Percentiles rank a stretch among this genome's conserved stretches.
phyloP scores from a whole-genome alignment of 2,113 vertebrate genomes.

The Tonatia bakeri region DNA sequence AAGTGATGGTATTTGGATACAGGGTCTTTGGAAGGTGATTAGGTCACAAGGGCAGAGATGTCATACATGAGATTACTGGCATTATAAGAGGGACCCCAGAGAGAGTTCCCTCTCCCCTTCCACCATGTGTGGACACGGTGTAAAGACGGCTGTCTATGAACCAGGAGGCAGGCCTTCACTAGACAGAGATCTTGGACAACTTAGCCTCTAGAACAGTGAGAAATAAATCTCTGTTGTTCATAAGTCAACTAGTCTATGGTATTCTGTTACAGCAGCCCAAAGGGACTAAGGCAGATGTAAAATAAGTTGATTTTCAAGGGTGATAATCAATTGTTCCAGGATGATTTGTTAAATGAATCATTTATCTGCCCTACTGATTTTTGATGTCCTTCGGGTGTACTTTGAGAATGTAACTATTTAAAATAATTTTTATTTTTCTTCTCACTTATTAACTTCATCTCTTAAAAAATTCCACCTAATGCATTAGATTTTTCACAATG shows the following conservation, averaged over 20 bases:
- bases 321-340: neutral
- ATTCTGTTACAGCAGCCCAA: neutral
- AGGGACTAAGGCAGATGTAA: neutral
- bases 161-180: neutral
- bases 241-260: neutral
- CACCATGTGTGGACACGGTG: neutral
- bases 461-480: neutral
- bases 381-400: neutral
- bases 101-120: neutral
- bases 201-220: neutral
- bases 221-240: neutral
- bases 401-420: neutral
- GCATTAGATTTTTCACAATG: neutral
- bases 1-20: neutral
- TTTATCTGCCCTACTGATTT: neutral
- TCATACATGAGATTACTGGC: neutral
- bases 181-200: neutral
- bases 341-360: neutral
- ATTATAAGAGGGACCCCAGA: neutral
- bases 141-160: neutral
- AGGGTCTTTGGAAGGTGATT: neutral
- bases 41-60: neutral
- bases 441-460: neutral
- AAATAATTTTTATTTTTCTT: neutral
- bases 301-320: constrained; percentile 22